Evolutionary conservation across 2,113 vertebrate genomes (phyloP).

Genomic region (Oenanthe melanoleuca): DNA sequence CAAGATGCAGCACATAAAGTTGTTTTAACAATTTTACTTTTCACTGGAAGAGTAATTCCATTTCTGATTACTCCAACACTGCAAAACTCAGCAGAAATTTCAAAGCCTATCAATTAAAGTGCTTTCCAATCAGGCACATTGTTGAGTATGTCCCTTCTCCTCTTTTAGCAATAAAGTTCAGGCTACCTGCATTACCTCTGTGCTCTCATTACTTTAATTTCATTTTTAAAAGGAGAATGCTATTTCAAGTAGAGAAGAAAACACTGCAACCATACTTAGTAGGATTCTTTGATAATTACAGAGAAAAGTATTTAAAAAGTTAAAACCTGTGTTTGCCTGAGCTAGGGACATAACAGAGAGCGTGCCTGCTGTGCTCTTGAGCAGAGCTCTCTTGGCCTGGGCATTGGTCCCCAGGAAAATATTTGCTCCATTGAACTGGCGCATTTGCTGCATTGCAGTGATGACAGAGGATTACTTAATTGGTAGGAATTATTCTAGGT

Average conservation of each 20-base stretch:
- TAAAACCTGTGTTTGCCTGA: not conserved
- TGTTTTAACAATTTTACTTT: constrained; percentile 48
- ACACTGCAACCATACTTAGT: not conserved
- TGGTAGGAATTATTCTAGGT: not conserved
- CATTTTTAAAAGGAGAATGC: not conserved
- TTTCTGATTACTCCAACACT: constrained; percentile 33
- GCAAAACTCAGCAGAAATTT: constrained; percentile 70
- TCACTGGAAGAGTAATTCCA: constrained; percentile 50
- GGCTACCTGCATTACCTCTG: not conserved
- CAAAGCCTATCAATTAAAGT: constrained; percentile 67
- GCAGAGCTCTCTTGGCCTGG: not conserved
- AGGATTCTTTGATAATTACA: not conserved
- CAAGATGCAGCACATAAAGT: constrained; percentile 6
- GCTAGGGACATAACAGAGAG: not conserved
- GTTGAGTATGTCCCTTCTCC: constrained; percentile 52
- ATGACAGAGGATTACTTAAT: not conserved
- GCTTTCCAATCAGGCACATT: constrained; percentile 70
- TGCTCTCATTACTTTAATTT: not conserved
- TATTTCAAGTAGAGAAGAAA: not conserved
- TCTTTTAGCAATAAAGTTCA: not conserved
- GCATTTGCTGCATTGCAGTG: not conserved
- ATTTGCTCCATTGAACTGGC: not conserved
- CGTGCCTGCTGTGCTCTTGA: fast-evolving
- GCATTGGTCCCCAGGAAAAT: not conserved
- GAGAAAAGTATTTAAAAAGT: not conserved